Conservation (phyloP, 2,888 invertebrate species). For the Hirtodrosophila alboralis region DNA sequence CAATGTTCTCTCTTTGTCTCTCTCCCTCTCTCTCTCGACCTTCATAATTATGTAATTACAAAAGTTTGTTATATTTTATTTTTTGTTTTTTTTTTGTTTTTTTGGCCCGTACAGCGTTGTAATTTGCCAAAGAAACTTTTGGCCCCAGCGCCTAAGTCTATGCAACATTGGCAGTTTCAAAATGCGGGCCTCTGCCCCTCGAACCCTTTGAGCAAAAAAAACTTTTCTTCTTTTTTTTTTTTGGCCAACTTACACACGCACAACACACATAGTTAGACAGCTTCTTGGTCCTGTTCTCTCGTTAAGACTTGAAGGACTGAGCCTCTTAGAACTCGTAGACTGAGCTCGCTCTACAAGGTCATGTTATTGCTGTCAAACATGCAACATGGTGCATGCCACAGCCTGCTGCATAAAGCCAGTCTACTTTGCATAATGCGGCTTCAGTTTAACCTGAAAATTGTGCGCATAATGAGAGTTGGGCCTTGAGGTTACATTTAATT, state of each 20-base stretch:
- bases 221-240: no score
- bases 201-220: conserved; percentile 43
- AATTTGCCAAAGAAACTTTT: conserved; percentile 43
- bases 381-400: conserved; percentile 40
- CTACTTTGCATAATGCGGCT: conserved; percentile 66
- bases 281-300: conserved; percentile 1
- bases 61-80: conserved; percentile 48
- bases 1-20: conserved; percentile 13
- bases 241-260: conserved; percentile 21
- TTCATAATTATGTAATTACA: conserved; percentile 78
- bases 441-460: conserved; percentile 63
- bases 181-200: conserved; percentile 70
- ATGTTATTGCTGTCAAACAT: conserved; percentile 15
- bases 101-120: conserved; percentile 15
- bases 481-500: conserved; percentile 72
- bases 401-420: conserved; percentile 8
- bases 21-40: conserved; percentile 47
- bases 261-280: conserved; percentile 11
- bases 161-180: conserved; percentile 66
- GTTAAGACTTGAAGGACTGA: not conserved
- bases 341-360: conserved; percentile 5
- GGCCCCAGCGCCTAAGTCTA: conserved; percentile 39
- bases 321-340: no score
- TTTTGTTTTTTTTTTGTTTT: not conserved
- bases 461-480: conserved; percentile 64